Conservation (phyloP, 1,140 invertebrate genomes). For the Araneus ventricosus region DNA sequence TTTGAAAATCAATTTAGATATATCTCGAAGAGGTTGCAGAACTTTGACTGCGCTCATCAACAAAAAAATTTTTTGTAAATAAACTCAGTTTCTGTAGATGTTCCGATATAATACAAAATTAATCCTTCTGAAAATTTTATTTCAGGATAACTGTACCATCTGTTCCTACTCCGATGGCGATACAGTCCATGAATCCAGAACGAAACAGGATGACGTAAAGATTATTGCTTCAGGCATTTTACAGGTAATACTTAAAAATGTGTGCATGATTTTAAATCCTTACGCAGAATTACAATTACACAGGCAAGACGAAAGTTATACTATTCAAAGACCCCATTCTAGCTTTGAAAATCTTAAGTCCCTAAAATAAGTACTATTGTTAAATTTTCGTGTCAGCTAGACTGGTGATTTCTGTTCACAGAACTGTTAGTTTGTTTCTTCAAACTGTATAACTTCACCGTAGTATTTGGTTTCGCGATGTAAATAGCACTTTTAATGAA, state of each 20-base stretch:
- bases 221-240: constrained; percentile 13
- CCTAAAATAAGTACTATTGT: not conserved
- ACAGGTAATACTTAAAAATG: not conserved
- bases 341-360: not conserved
- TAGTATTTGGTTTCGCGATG: too few relatives aligned
- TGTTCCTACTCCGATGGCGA: not conserved
- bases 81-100: not conserved
- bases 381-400: not conserved
- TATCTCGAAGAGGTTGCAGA: too few relatives aligned
- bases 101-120: not conserved
- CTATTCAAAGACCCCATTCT: not conserved
- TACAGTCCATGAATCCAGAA: not conserved
- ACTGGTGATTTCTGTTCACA: not conserved
- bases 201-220: not conserved
- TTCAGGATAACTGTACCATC: not conserved
- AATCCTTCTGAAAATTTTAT: not conserved
- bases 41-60: not conserved
- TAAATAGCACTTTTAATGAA: too few relatives aligned
- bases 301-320: too few relatives aligned
- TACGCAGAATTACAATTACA: not conserved
- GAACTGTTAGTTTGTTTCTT: too few relatives aligned
- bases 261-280: not conserved
- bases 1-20: too few relatives aligned
- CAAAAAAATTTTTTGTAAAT: not conserved
- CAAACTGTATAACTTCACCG: too few relatives aligned